These are phyloP conservation scores for Danio aesculapii DNA, from an alignment of 2,797 vertebrate species.

Conservation along the genomic window DNA sequence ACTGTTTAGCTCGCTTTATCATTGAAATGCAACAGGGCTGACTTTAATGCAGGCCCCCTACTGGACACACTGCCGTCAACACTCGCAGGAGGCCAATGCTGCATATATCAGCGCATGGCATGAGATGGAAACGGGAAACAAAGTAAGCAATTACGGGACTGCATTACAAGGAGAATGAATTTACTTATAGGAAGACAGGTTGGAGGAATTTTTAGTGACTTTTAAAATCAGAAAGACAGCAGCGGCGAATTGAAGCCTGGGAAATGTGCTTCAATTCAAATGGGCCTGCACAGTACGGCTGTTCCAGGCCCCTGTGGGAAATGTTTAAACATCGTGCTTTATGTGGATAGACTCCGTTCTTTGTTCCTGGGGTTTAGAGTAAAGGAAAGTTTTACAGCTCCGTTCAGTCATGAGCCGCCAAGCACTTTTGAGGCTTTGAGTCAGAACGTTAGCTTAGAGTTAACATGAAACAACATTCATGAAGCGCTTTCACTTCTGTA, in stretches of 20 bases:
- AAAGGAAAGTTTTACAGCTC: neutral
- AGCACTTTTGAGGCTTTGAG: constrained; percentile 9
- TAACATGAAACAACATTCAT: neutral
- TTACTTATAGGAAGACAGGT: constrained; percentile 52
- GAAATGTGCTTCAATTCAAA: too few relatives aligned
- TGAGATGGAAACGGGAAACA: constrained; percentile 46
- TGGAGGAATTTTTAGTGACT: constrained; percentile 23
- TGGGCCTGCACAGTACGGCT: too few relatives aligned
- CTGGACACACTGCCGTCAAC: constrained; percentile 64
- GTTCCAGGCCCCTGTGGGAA: constrained; percentile 23
- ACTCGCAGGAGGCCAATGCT: constrained; percentile 61
- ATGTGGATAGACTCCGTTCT: constrained; percentile 11
- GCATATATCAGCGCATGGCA: constrained; percentile 67
- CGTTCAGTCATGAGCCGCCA: constrained; percentile 13
- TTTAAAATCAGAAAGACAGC: constrained; percentile 38
- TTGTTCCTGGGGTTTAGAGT: constrained; percentile 27
- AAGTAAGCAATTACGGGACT: constrained; percentile 65
- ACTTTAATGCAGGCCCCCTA: constrained; percentile 78
- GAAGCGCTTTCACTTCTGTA: neutral
- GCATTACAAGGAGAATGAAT: constrained; percentile 60
- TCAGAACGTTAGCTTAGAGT: constrained; percentile 19
- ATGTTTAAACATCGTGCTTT: constrained; percentile 30
- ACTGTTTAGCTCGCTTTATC: constrained; percentile 78
- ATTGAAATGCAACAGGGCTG: constrained; percentile 77
- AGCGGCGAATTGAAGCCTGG: constrained; percentile 17